Evolutionary conservation across 2,113 vertebrate genomes (phyloP).

Genomic region (Prionailurus bengalensis): DNA sequence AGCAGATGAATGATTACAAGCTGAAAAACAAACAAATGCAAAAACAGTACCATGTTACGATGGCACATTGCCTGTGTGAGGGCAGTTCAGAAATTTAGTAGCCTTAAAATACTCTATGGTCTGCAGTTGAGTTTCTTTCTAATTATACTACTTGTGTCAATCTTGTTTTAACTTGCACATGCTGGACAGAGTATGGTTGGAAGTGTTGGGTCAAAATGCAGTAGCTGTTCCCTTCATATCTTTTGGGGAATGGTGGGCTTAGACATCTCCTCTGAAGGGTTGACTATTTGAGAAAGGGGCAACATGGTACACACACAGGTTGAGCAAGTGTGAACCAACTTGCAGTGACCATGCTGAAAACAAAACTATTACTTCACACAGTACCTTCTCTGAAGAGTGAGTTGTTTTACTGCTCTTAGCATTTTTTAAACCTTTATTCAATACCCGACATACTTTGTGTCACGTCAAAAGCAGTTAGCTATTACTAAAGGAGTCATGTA

Average conservation of each 20-base stretch:
- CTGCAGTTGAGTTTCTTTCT: not conserved
- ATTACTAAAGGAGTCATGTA: not conserved
- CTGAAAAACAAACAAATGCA: not conserved
- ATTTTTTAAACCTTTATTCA: not conserved
- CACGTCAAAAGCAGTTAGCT: not conserved
- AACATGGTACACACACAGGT: not conserved
- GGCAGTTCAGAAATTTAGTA: not conserved
- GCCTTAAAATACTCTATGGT: not conserved
- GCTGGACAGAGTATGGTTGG: not conserved
- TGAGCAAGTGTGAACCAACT: not conserved
- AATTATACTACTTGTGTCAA: not conserved
- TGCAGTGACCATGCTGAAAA: not conserved
- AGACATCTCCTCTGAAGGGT: not conserved
- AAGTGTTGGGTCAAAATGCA: not conserved
- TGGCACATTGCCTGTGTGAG: not conserved
- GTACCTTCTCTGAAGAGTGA: not conserved
- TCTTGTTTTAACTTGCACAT: slow-evolving; percentile 76
- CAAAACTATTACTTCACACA: not conserved
- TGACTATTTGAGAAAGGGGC: not conserved
- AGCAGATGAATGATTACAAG: not conserved
- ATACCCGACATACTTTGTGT: not conserved
- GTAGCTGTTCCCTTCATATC: not conserved
- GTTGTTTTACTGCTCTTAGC: not conserved
- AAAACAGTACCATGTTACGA: not conserved
- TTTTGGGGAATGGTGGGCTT: not conserved